Evolutionary conservation across 2,888 invertebrate species (phyloP).

Genomic region (Macrophya alboannulata): DNA sequence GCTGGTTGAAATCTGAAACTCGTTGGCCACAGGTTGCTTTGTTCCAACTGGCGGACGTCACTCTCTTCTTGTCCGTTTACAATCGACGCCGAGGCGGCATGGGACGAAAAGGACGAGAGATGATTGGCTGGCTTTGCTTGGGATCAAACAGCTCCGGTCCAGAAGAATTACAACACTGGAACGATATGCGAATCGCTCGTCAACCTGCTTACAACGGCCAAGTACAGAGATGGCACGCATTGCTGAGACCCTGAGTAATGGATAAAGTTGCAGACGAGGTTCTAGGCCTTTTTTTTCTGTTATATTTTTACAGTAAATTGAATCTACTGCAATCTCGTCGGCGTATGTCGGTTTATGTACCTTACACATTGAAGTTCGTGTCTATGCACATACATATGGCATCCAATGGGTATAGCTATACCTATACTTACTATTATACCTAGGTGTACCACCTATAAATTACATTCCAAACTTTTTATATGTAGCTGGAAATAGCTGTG

Average conservation of each 20-base stretch:
- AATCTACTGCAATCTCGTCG: background rate
- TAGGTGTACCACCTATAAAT: slow-evolving; percentile 8
- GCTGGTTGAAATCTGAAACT: slow-evolving; percentile 50
- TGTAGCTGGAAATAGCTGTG: background rate
- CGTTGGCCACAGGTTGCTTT: slow-evolving; percentile 89
- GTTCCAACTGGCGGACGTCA: slow-evolving; percentile 97
- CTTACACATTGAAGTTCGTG: background rate
- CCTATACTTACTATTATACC: background rate
- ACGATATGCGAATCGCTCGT: slow-evolving; percentile 92
- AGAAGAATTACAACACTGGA: slow-evolving; percentile 96
- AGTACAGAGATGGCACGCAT: slow-evolving; percentile 96
- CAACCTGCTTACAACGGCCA: slow-evolving; percentile 87
- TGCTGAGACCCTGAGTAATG: slow-evolving; percentile 83
- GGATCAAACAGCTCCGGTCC: slow-evolving; percentile 96
- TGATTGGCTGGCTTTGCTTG: slow-evolving; percentile 98
- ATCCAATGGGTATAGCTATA: background rate
- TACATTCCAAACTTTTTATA: slow-evolving; percentile 33
- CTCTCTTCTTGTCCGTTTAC: slow-evolving; percentile 96
- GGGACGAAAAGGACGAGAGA: slow-evolving; percentile 95
- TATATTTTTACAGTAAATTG: background rate
- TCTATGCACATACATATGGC: background rate
- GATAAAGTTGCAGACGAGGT: background rate
- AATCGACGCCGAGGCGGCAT: slow-evolving; percentile 95
- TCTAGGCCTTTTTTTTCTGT: background rate
- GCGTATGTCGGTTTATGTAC: background rate